Evolutionary conservation across 2,797 vertebrate species (phyloP), one percentile per base, ranked within the genome.

Genomic region (Pseudochirops corinnae): DNA sequence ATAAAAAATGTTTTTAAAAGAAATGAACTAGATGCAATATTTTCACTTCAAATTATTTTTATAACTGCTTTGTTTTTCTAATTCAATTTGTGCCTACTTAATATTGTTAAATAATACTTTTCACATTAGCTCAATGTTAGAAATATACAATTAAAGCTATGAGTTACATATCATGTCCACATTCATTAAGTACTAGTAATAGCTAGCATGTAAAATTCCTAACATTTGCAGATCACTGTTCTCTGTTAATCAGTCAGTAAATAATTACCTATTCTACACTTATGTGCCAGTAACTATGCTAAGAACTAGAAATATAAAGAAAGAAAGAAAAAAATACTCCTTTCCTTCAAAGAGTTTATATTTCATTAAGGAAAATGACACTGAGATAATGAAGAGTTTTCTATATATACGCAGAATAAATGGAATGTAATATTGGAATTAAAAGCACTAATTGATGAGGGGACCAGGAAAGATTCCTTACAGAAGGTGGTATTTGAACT

Each of bases 261-360:
- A 53, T 90, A 90, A 92, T 1, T 2, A 53, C 60, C 95, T 95
- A 87, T 33, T 33, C 50, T 93, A 52, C 28, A 91, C 87, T n/a
- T 93, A 60, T 58, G 92, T 62, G 60, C 29, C 5, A 57, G 21
- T 7, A 24, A 21, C 7, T 28, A 46, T 3, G 52, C 67, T 0
- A 90, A 50, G 93, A 93, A 28, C 55, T 60, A 18, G 28, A 24
- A 4, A n/a, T 50, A 12, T 33, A 90, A n/a, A 93, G 10, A 53
- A 26, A 94, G 60, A 82, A 57, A 94, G 56, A 21, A 53, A 57
- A 24, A 58, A n/a, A 18, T 1, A 28, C 11, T n/a, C 62, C 14
- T 67, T 67, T 67, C 62, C 5, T 1, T 67, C 33, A n/a, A 18
- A 18, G 33, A 67, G 4, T 67, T 67, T 67, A 16, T 67, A 67